Conservation (phyloP, 2,888 invertebrate genomes). For the Tetrapedia diversipes region DNA sequence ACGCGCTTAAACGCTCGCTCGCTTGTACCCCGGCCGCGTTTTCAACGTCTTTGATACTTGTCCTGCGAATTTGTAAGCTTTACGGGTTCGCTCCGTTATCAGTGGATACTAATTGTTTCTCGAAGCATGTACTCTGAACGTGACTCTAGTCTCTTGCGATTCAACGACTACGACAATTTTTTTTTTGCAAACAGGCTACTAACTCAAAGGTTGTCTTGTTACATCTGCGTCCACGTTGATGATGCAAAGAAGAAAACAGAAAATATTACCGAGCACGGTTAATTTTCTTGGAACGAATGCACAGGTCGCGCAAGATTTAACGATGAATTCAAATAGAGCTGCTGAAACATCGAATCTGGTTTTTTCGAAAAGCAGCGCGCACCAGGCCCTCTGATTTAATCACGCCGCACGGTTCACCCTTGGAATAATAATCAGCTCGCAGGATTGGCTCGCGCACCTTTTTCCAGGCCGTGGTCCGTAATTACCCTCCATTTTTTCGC, state of each 20-base stretch:
- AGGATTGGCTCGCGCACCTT: background rate
- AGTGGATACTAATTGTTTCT: constrained; percentile 37
- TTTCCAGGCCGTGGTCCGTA: background rate
- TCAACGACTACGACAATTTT: too few species aligned
- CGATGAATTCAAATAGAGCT: constrained; percentile 12
- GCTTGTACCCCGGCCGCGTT: constrained; percentile 10
- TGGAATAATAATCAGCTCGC: constrained; percentile 23
- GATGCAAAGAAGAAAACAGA: too few species aligned
- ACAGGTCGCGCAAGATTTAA: constrained; percentile 6
- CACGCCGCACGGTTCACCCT: background rate
- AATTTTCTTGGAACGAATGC: background rate
- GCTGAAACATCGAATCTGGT: constrained; percentile 15
- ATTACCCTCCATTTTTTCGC: constrained; percentile 18
- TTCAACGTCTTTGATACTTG: constrained; percentile 39
- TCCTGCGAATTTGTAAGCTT: constrained; percentile 27
- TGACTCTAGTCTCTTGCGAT: too few species aligned
- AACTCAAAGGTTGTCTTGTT: too few species aligned
- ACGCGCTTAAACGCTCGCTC: constrained; percentile 33
- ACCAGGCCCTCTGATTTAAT: constrained; percentile 15
- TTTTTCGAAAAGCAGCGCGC: constrained; percentile 5
- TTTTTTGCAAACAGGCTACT: too few species aligned
- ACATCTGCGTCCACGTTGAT: background rate
- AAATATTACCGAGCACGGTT: constrained; percentile 1
- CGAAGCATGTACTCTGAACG: too few species aligned
- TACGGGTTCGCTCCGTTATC: background rate